A percentile compares a stretch with the other conserved stretches of the same genome.
These are phyloP conservation scores for Garra rufa DNA, from an alignment of 2,113 vertebrate species.

Conservation along the genomic window DNA sequence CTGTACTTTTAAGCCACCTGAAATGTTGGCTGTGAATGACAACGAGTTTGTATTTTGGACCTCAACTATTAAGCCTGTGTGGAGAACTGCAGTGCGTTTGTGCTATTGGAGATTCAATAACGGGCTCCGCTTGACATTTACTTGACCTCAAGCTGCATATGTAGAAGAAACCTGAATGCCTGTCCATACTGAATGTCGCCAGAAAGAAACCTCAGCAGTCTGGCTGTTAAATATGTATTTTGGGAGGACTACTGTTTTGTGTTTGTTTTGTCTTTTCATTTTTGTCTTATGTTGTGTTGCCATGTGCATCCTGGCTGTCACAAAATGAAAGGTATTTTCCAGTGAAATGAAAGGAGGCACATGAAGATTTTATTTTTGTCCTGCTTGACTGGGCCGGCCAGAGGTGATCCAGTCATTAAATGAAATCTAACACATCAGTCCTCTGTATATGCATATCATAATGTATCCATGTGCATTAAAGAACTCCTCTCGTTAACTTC, in stretches of 20 bases:
- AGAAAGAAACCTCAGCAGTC: slow-evolving; percentile 10
- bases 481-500: neutral
- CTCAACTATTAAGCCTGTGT: slow-evolving; percentile 5
- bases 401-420: neutral
- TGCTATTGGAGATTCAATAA: neutral
- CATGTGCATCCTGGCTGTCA: neutral
- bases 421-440: neutral
- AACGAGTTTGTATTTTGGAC: neutral
- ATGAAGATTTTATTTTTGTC: neutral
- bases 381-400: neutral
- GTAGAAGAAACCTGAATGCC: slow-evolving; percentile 26
- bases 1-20: neutral
- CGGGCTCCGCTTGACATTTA: slow-evolving; percentile 11
- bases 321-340: neutral
- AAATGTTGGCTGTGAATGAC: slow-evolving; percentile 2
- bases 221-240: neutral
- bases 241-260: slow-evolving; percentile 13
- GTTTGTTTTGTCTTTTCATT: neutral
- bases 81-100: neutral
- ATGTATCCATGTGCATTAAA: slow-evolving; percentile 1
- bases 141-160: slow-evolving; percentile 16
- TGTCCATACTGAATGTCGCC: slow-evolving; percentile 31
- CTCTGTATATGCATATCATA: slow-evolving; percentile 10
- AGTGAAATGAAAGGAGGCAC: neutral
- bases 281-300: neutral